These are phyloP conservation scores for Notothenia coriiceps DNA, from an alignment of 2,113 vertebrate species.

Conservation along the genomic window DNA sequence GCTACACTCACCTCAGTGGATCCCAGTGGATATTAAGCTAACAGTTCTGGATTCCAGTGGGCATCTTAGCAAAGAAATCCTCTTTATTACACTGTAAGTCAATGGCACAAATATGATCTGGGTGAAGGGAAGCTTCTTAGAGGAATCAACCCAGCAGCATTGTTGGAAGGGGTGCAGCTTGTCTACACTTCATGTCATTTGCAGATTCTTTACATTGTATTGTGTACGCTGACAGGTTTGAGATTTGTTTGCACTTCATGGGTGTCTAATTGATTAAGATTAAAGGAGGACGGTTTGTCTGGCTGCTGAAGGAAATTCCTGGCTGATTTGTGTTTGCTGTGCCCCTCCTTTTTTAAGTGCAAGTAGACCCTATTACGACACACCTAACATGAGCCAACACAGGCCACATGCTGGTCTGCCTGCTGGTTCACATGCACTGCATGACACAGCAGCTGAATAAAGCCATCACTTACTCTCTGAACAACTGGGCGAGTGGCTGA, in stretches of 20 bases:
- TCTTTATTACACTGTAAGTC: slow-evolving; percentile 69
- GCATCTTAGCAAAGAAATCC: slow-evolving; percentile 62
- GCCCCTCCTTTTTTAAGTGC: slow-evolving; percentile 68
- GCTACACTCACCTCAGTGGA: slow-evolving; percentile 68
- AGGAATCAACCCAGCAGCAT: slow-evolving; percentile 51
- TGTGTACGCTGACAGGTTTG: slow-evolving; percentile 72
- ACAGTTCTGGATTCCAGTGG: slow-evolving; percentile 70
- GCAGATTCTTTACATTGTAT: slow-evolving; percentile 73
- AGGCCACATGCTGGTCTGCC: slow-evolving; percentile 76
- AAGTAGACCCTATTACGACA: slow-evolving; percentile 69
- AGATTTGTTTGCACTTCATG: slow-evolving; percentile 75
- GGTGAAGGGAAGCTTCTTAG: slow-evolving; percentile 53
- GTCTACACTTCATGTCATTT: slow-evolving; percentile 69
- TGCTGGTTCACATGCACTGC: slow-evolving; percentile 80
- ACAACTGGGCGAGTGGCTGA: slow-evolving; percentile 72
- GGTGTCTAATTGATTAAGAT: slow-evolving; percentile 81
- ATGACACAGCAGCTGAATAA: slow-evolving; percentile 78
- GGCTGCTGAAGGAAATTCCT: slow-evolving; percentile 70
- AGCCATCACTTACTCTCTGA: slow-evolving; percentile 79
- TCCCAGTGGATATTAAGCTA: slow-evolving; percentile 76
- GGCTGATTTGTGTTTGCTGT: slow-evolving; percentile 75
- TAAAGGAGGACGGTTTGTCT: slow-evolving; percentile 73
- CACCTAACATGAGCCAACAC: slow-evolving; percentile 81
- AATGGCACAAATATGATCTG: slow-evolving; percentile 68
- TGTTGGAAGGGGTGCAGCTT: slow-evolving; percentile 54